Conservation (phyloP, 1,140 invertebrate genomes). For the Neodiprion pinetum region DNA sequence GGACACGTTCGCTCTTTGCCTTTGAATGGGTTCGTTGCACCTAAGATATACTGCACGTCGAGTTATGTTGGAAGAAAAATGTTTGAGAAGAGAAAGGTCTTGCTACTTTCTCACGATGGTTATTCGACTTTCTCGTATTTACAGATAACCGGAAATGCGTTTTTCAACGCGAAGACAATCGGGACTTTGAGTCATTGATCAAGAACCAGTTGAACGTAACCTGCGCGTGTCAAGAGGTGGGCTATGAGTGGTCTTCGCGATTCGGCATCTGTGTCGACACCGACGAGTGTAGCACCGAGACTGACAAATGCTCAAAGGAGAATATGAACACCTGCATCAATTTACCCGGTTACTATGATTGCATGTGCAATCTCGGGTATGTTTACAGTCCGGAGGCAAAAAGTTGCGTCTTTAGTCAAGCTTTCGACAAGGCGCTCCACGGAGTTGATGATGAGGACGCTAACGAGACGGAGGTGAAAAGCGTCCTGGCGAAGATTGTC, state of each 20-base stretch:
- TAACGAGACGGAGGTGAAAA: constrained; percentile 19
- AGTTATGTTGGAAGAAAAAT: background rate
- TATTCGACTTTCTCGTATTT: background rate
- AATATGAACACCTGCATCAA: constrained; percentile 65
- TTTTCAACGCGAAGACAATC: constrained; percentile 60
- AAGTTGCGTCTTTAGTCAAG: constrained; percentile 34
- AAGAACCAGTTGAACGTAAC: constrained; percentile 66
- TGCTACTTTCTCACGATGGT: too few species aligned
- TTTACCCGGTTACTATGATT: constrained; percentile 61
- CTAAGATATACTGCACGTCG: background rate
- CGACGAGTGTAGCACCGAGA: constrained; percentile 64
- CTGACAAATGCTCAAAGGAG: constrained; percentile 56
- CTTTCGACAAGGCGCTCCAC: constrained; percentile 24
- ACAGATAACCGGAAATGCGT: constrained; percentile 50
- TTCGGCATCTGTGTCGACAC: constrained; percentile 69
- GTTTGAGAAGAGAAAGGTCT: background rate
- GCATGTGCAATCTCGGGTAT: constrained; percentile 62
- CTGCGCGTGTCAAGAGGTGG: constrained; percentile 61
- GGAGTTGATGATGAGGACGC: constrained; percentile 9
- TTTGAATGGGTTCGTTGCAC: too few species aligned
- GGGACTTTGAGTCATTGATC: constrained; percentile 60
- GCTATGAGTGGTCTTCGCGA: constrained; percentile 65
- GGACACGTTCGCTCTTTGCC: too few species aligned
- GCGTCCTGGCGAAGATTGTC: constrained; percentile 29
- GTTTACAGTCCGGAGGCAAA: constrained; percentile 43